Base-by-base conservation (phyloP, 2,797 vertebrate genomes). In the Sylvilagus floridanus region DNA sequence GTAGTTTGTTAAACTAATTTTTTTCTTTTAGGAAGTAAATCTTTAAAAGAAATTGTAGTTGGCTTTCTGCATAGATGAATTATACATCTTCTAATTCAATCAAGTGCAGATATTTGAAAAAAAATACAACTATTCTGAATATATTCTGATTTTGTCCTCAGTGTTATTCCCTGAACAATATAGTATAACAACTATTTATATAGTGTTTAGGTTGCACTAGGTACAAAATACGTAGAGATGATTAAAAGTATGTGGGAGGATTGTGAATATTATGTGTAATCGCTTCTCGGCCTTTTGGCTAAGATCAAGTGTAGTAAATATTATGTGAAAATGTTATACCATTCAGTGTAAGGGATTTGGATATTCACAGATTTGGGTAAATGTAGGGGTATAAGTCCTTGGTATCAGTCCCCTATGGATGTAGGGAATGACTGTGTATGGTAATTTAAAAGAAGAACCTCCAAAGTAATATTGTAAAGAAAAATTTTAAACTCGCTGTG, bases 401-500 rank as follows among this genome's bases (percentile, higher is more conserved):
- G 16, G 8, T 10, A 69, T 28, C 16, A 47, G 42, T 85, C 30
- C 12, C 11, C 30, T 3, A 5, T 30, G 24, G 16, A 78, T 0
- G 17, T 63, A 4, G 85, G 47, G 7, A 8, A 92, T 2, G 16
- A 1, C 62, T 12, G 4, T 68, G 10, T 54, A 78, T 66, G 42
- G 4, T 30, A 92, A 50, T 26, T 35, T n/a, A 2, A 32, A 86
- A 1, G 17, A 90, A 9, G 17, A 54, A 24, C 0, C 1, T 54
- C 28, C 85, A 19, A 62, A 69, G 2, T 86, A 95, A 85, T 60
- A 75, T 65, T 91, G 93, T 60, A 47, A 81, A 92, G 47, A 4
- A 91, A 90, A 93, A 79, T 2, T 79, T 79, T 88, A 93, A 92
- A 71, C 35, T 82, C n/a, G 66, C 6, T 90, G 12, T 66, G 17